Evolutionary conservation across 2,113 vertebrate genomes (phyloP).

Genomic region (Leucopsar rothschildi): DNA sequence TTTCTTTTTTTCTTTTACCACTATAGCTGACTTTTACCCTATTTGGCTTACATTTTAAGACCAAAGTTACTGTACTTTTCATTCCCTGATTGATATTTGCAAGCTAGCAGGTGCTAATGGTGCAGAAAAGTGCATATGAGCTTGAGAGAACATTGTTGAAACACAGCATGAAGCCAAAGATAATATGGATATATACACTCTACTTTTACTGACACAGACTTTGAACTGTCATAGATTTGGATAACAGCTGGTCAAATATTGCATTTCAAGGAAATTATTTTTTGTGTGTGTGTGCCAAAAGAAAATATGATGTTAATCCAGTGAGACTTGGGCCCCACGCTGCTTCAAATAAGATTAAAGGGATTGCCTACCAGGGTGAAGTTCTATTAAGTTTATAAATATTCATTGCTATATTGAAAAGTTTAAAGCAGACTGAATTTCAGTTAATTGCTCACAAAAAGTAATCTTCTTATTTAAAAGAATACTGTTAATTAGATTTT

Average conservation of each 20-base stretch:
- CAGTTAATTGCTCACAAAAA: slow-evolving; percentile 56
- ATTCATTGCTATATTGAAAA: slow-evolving; percentile 59
- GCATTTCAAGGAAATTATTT: slow-evolving; percentile 50
- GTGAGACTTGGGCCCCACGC: slow-evolving; percentile 8
- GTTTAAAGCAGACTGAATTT: slow-evolving; percentile 61
- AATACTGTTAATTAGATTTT: slow-evolving; percentile 64
- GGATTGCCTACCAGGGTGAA: slow-evolving; percentile 28
- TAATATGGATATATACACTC: neutral
- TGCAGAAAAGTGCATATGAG: neutral
- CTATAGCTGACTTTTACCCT: neutral
- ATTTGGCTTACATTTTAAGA: neutral
- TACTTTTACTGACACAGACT: neutral
- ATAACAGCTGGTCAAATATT: slow-evolving; percentile 44
- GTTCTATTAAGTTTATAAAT: slow-evolving; percentile 64
- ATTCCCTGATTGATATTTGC: neutral
- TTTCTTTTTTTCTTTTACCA: neutral
- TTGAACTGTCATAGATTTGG: slow-evolving; percentile 28
- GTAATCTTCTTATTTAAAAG: slow-evolving; percentile 59
- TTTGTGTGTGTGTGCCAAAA: neutral
- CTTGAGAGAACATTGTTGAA: slow-evolving; percentile 16
- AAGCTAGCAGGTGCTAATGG: slow-evolving; percentile 24
- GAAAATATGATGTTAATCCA: slow-evolving; percentile 56
- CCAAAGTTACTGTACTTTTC: neutral
- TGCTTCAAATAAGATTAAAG: slow-evolving; percentile 70
- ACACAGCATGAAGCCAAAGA: neutral